Base-by-base conservation (phyloP, 2,113 vertebrate species). In the Urocynchramus pylzowi region DNA sequence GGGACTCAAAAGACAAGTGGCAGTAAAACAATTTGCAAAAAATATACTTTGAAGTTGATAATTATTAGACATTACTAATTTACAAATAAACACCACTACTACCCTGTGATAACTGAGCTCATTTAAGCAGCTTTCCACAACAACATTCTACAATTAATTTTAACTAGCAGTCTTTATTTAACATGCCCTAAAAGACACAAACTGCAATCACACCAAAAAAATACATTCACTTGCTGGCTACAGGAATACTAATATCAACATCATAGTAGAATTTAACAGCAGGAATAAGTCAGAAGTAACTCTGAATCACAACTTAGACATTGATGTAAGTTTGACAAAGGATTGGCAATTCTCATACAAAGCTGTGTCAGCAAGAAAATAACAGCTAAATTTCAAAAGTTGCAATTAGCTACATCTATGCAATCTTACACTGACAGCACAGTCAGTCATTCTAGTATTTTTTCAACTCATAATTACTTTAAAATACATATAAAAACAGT, bases 391-490 rank as follows among this genome's bases (percentile, higher is more conserved):
- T n/a, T 70, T 17, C 4, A 10, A 47, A 85, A 93, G n/a, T 42
- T 65, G 61, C 97, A 95, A 98, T 98, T 98, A 98, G 97, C 87
- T 84, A 96, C 97, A 90, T 96, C 87, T 91, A 70, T 80, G 95
- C 96, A 98, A 98, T 96, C 95, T 73, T 65, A 96, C 86, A 96
- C 96, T 98, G 97, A 95, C 95, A 70, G 96, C 91, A 98, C 88
- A 98, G 98, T 98, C 98, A 98, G 91, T 98, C 87, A 98, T 98
- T 98, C 98, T 97, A 98, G 98, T 97, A 97, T 98, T 98, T 98
- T 98, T 97, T 97, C 97, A 96, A 98, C 96, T 96, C 95, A 97
- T 96, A 95, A 96, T 98, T 97, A 98, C 95, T 98, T 98, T 98
- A 97, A 98, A 98, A 97, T 93, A 97, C 60, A 94, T 87, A 87